Evolutionary conservation across 2,797 vertebrate genomes (phyloP), one percentile per base, ranked within the genome.

Genomic region (Muraenolepis orangiensis): DNA sequence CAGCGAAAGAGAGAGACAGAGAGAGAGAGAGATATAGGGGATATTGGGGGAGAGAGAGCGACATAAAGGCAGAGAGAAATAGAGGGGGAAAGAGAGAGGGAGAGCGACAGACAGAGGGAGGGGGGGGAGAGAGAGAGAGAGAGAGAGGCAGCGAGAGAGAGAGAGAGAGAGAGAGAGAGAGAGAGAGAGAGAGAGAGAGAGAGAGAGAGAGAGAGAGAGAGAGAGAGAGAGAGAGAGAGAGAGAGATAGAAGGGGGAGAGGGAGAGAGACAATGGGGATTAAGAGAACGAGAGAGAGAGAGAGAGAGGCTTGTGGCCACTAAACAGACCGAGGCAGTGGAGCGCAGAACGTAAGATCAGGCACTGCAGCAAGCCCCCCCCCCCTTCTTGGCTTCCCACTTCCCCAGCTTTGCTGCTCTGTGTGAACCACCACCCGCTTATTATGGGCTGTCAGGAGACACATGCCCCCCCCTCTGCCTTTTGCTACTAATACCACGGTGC

Each of bases 311-410:
- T 34, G 8, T 3, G 32, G 42, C 2, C 42, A 28, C 16, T 16
- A 13, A 18, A 46, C 61, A 71, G 28, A 51, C 36, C 28, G 46
- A 57, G 26, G 67, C 30, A 74, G 42, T n/a, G 6, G 34, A 66
- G 66, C 72, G 34, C 32, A 0, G 31, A 74, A 72, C 73, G 68
- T 80, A 74, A 75, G 32, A 75, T 73, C 72, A 68, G 66, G 51
- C 81, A 76, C 80, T 83, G 81, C 73, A n/a, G 81, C 77, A 83
- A 82, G 75, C 67, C 72, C 61, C 73, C 61, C 73, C 72, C 0
- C 3, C 29, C 31, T 12, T 23, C 6, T 20, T 42, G 4, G 11
- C 20, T 13, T 28, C n/a, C 40, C 29, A 11, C 20, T 20, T 32
- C 20, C 28, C 46, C 30, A 40, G 18, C 70, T 51, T 20, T 18